These are phyloP conservation scores for Helarctos malayanus DNA, from an alignment of 2,797 vertebrate genomes.

Conservation along the genomic window DNA sequence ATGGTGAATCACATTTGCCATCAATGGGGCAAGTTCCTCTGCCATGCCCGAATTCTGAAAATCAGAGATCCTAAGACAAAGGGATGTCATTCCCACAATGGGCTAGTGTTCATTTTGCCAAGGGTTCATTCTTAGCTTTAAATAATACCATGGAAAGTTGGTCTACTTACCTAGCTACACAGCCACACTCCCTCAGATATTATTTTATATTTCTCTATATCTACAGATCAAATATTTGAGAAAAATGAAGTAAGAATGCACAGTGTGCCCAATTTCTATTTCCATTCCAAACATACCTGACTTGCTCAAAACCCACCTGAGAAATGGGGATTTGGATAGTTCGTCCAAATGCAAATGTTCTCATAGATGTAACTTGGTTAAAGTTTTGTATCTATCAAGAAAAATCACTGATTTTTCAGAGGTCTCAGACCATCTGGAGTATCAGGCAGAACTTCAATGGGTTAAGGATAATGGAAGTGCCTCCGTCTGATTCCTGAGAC, in stretches of 20 bases:
- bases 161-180: neutral
- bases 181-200: neutral
- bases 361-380: neutral
- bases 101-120: neutral
- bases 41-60: neutral
- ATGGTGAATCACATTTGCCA: neutral
- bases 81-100: neutral
- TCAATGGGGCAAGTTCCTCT: neutral
- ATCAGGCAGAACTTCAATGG: neutral
- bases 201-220: constrained; percentile 35
- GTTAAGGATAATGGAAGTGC: neutral
- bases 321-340: neutral
- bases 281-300: constrained; percentile 53
- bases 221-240: constrained; percentile 39
- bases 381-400: constrained; percentile 3
- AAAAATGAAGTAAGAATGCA: neutral
- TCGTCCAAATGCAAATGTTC: constrained; percentile 37
- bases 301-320: constrained; percentile 49
- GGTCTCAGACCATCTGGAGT: neutral
- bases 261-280: neutral
- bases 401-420: constrained; percentile 26
- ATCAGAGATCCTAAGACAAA: neutral
- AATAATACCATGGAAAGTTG: neutral
- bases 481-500: neutral
- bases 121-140: constrained; percentile 25